Percentiles rank a stretch among this genome's conserved stretches.
Evolutionary conservation across 2,888 invertebrate species (phyloP).

Genomic region (Rhorus exstirpatorius): DNA sequence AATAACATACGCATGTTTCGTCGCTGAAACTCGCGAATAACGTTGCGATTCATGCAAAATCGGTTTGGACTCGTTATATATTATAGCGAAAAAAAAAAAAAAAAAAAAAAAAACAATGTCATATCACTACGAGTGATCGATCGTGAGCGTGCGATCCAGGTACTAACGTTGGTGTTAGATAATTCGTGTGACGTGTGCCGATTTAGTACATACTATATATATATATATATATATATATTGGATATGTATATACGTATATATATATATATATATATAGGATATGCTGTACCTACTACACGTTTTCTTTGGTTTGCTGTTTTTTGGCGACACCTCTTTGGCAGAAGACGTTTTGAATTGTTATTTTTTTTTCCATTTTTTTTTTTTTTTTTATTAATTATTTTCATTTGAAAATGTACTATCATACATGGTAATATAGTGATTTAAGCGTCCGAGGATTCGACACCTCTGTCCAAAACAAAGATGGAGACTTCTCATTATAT

Average conservation of each 20-base stretch:
- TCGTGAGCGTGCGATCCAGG: slow-evolving; percentile 79
- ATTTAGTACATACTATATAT: slow-evolving; percentile 71
- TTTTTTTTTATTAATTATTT: slow-evolving; percentile 66
- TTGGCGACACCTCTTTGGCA: slow-evolving; percentile 77
- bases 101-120: slow-evolving; percentile 14
- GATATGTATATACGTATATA: slow-evolving; percentile 24
- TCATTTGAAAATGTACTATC: slow-evolving; percentile 70
- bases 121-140: slow-evolving; percentile 44
- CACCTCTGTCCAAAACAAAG: slow-evolving; percentile 12
- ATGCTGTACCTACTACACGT: slow-evolving; percentile 82
- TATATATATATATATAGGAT: slow-evolving; percentile 62
- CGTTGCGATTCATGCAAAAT: not conserved
- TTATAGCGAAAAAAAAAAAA: not conserved
- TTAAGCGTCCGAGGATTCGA: slow-evolving; percentile 53
- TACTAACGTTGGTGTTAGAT: slow-evolving; percentile 86
- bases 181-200: slow-evolving; percentile 86
- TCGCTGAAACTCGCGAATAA: not conserved
- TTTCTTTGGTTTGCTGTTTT: slow-evolving; percentile 85
- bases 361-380: slow-evolving; percentile 73
- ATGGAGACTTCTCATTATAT: not conserved
- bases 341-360: slow-evolving; percentile 76
- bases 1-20: not conserved
- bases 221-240: slow-evolving; percentile 38
- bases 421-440: slow-evolving; percentile 68
- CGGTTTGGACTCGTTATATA: not conserved